A percentile compares a stretch with the other conserved stretches of the same genome.
Evolutionary conservation across 1,140 invertebrate species (phyloP).

Genomic region (Thalassaphorura encarpata): DNA sequence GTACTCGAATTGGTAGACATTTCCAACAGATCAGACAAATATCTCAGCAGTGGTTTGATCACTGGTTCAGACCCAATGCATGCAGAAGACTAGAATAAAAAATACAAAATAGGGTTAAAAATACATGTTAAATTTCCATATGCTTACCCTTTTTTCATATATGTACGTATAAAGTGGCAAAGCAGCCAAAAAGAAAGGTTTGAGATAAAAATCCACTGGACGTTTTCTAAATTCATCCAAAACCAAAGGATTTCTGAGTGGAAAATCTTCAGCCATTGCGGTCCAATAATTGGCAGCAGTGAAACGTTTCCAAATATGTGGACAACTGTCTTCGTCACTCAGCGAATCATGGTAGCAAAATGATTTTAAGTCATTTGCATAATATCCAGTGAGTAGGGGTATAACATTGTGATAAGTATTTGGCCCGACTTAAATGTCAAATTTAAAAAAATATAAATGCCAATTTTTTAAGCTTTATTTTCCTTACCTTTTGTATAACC

Average conservation of each 20-base stretch:
- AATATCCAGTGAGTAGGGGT: conserved; percentile 56
- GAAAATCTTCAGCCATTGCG: conserved; percentile 69
- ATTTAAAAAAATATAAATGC: no score
- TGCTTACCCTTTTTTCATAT: no score
- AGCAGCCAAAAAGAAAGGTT: conserved; percentile 34
- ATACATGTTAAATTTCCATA: no score
- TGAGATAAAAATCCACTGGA: conserved; percentile 39
- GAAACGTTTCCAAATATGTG: conserved; percentile 68
- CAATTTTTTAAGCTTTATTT: no score
- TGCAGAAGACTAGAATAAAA: conserved; percentile 9
- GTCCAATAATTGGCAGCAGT: conserved; percentile 60
- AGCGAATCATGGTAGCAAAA: conserved; percentile 35
- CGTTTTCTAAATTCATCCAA: conserved; percentile 38
- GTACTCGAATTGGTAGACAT: not conserved
- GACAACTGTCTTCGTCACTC: conserved; percentile 53
- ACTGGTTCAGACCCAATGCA: conserved; percentile 19
- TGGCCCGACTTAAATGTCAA: no score
- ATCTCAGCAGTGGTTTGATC: conserved; percentile 14
- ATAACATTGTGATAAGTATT: conserved; percentile 73
- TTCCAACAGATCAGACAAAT: conserved; percentile 12
- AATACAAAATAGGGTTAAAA: not conserved
- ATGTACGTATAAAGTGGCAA: conserved; percentile 1
- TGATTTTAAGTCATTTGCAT: conserved; percentile 45
- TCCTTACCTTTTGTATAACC: conserved; percentile 37
- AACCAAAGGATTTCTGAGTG: no score